These are phyloP conservation scores for Tenthredo mesomela DNA, from an alignment of 2,888 invertebrate species.

Conservation along the genomic window DNA sequence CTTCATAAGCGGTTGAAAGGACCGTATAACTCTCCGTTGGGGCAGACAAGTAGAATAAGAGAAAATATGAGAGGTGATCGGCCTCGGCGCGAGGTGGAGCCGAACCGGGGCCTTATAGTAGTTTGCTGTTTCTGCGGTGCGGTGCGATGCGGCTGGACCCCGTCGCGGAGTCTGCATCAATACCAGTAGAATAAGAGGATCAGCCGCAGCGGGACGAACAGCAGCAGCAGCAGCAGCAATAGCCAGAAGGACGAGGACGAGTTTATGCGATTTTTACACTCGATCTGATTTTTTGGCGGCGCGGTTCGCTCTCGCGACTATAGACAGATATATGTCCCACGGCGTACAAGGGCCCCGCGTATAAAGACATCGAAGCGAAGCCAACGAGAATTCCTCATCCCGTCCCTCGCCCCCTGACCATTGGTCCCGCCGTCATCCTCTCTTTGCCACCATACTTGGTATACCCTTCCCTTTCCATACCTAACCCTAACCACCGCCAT, in stretches of 20 bases:
- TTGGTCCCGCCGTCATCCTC: slow-evolving; percentile 70
- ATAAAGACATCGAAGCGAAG: slow-evolving; percentile 78
- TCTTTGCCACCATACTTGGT: slow-evolving; percentile 77
- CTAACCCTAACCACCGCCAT: slow-evolving; percentile 1
- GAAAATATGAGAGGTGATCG: slow-evolving; percentile 77
- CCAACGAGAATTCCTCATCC: slow-evolving; percentile 78
- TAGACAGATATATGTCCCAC: slow-evolving; percentile 77
- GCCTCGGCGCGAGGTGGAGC: slow-evolving; percentile 60
- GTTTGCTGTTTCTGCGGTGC: neutral
- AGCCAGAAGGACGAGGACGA: slow-evolving; percentile 71
- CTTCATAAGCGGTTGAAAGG: slow-evolving; percentile 68
- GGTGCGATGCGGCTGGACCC: slow-evolving; percentile 8
- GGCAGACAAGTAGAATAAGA: slow-evolving; percentile 72
- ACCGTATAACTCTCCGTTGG: slow-evolving; percentile 71
- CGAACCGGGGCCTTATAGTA: slow-evolving; percentile 33
- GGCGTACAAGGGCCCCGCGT: slow-evolving; percentile 76
- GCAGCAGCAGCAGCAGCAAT: slow-evolving; percentile 54
- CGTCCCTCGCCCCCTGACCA: slow-evolving; percentile 53
- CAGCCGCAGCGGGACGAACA: slow-evolving; percentile 55
- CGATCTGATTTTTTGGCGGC: slow-evolving; percentile 78
- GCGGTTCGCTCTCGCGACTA: slow-evolving; percentile 73
- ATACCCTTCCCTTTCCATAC: slow-evolving; percentile 59
- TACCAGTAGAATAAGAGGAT: slow-evolving; percentile 56
- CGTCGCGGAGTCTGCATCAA: slow-evolving; percentile 24
- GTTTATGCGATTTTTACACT: slow-evolving; percentile 78